A percentile compares a stretch with the other conserved stretches of the same genome.
Evolutionary conservation across 2,113 vertebrate species (phyloP).

Genomic region (Bufo gargarizans): DNA sequence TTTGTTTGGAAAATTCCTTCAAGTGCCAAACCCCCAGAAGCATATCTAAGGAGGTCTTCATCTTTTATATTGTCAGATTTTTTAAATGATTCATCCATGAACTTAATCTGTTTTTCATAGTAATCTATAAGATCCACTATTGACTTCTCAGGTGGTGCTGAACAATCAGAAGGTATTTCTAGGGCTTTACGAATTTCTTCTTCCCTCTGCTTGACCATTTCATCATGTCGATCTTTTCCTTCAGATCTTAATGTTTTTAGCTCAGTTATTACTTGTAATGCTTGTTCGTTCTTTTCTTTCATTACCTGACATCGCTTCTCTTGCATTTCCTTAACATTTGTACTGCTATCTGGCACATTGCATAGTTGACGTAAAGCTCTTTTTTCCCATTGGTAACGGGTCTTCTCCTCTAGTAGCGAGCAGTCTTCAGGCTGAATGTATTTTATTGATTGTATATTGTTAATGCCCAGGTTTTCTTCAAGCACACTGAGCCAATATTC

Average conservation of each 20-base stretch:
- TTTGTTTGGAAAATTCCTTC: conserved; percentile 68
- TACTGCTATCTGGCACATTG: not conserved
- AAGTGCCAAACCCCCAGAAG: conserved; percentile 70
- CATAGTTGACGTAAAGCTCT: conserved; percentile 57
- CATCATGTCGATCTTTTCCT: conserved; percentile 29
- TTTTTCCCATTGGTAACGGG: conserved; percentile 54
- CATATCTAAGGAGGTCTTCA: conserved; percentile 61
- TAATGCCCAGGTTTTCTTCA: conserved; percentile 44
- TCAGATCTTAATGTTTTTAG: conserved; percentile 39
- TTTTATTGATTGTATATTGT: conserved; percentile 58
- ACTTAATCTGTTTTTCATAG: conserved; percentile 56
- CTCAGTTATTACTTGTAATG: conserved; percentile 10
- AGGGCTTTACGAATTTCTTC: conserved; percentile 58
- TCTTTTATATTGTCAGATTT: conserved; percentile 52
- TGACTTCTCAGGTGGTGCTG: accelerated
- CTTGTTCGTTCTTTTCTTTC: conserved; percentile 30
- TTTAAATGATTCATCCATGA: not conserved
- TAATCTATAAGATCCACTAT: not conserved
- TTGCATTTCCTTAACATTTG: not conserved
- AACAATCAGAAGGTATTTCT: conserved; percentile 58
- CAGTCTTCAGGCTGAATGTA: conserved; percentile 58
- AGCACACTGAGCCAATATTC: conserved; percentile 62
- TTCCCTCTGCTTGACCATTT: conserved; percentile 23
- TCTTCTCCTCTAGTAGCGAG: conserved; percentile 52
- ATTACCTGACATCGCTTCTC: not conserved